Evolutionary conservation across 1,140 invertebrate genomes (phyloP).

Genomic region (Polypedilum vanderplanki): DNA sequence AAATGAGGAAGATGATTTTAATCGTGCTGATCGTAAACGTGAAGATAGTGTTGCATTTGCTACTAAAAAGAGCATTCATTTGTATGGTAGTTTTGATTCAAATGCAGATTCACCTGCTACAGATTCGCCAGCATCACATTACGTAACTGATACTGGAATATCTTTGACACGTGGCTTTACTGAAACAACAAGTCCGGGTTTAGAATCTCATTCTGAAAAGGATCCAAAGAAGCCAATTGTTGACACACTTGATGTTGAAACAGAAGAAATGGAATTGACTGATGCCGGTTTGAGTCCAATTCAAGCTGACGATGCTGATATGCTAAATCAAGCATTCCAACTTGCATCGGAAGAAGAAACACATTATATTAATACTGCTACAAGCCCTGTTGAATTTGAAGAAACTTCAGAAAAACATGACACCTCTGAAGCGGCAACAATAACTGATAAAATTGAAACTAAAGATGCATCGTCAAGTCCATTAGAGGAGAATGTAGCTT

Average conservation of each 20-base stretch:
- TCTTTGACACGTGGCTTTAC: conserved; percentile 46
- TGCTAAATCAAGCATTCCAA: conserved; percentile 36
- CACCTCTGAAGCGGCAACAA: conserved; percentile 46
- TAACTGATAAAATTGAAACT: conserved; percentile 46
- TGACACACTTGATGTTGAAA: conserved; percentile 41
- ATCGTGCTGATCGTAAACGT: conserved; percentile 39
- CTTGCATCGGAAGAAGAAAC: conserved; percentile 38
- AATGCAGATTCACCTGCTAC: conserved; percentile 43
- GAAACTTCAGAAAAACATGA: conserved; percentile 43
- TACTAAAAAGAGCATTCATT: conserved; percentile 46
- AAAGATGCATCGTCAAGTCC: conserved; percentile 47
- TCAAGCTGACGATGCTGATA: conserved; percentile 45
- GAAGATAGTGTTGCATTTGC: conserved; percentile 47
- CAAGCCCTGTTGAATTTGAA: conserved; percentile 46
- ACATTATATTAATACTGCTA: conserved; percentile 44
- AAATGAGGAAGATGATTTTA: conserved; percentile 34
- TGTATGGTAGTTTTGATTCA: conserved; percentile 43
- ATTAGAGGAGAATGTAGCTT: conserved; percentile 35
- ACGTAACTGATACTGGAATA: conserved; percentile 48
- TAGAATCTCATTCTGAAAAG: neutral
- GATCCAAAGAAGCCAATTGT: neutral
- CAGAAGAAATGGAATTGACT: conserved; percentile 48
- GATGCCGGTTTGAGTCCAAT: conserved; percentile 51
- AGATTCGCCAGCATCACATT: conserved; percentile 49
- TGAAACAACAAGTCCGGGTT: conserved; percentile 45